Evolutionary conservation across 1,140 invertebrate species (phyloP), one percentile per base, ranked within the genome.

Genomic region (Delia radicum): DNA sequence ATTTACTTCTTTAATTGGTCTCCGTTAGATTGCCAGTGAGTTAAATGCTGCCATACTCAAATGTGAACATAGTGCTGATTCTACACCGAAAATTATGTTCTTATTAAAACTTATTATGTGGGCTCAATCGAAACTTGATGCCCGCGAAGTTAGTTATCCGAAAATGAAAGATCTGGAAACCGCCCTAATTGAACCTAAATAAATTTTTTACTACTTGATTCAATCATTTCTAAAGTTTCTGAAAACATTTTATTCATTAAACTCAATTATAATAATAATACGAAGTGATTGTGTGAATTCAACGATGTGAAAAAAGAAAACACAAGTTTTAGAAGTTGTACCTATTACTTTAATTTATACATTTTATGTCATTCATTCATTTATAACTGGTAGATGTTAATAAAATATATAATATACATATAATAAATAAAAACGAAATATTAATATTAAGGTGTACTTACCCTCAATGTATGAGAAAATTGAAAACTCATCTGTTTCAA

Each of bases 1-100:
- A n/a, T n/a, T n/a, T n/a, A n/a, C n/a, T n/a, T n/a, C n/a, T n/a
- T n/a, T n/a, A n/a, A n/a, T n/a, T n/a, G n/a, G n/a, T n/a, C n/a
- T n/a, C n/a, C n/a, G n/a, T n/a, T 15, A 97, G 94, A 95, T 99
- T 82, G 97, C 97, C 13, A 97, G 96, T 89, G 96, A 99, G 89
- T 88, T 99, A 7, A 99, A 99, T 88, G 95, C 96, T 76, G 96
- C 97, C 2, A 98, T 99, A 79, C 88, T 99, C 27, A 94, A 95
- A 82, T 94, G 94, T 87, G 94, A 98, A 85, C 94, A 97, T 82
- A 92, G 93, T 85, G 94, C 96, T 81, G 91, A 93, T 63, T 96
- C 96, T 24, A 94, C 94, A 63, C 94, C 94, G 12, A 94, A 96
- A 84, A 89, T 99, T 46, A 96, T 96, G 80, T 96, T 94, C 82